Percentiles rank a stretch among this genome's conserved stretches.
These are phyloP conservation scores for Sphaerodactylus townsendi DNA, from an alignment of 2,113 vertebrate species.

Conservation along the genomic window DNA sequence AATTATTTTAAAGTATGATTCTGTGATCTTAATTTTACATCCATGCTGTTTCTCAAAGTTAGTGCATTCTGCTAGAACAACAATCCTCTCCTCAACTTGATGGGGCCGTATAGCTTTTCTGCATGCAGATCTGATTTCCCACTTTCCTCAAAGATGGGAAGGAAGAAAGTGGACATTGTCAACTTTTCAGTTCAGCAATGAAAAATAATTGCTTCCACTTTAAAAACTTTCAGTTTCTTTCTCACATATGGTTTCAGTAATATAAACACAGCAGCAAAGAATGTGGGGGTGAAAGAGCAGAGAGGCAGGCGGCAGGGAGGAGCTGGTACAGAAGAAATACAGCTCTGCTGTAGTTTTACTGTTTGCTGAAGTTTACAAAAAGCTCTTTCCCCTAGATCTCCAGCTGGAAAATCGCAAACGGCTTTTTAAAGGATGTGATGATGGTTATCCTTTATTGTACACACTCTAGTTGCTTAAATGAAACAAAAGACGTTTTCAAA, in stretches of 20 bases:
- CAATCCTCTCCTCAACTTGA: constrained; percentile 59
- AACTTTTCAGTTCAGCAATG: constrained; percentile 69
- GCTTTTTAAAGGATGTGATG: background rate
- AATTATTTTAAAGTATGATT: constrained; percentile 27
- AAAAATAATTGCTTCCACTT: constrained; percentile 70
- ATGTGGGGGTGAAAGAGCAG: constrained; percentile 58
- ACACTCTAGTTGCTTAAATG: background rate
- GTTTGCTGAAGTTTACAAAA: constrained; percentile 33
- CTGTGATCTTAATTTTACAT: constrained; percentile 31
- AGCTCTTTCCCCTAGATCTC: constrained; percentile 46
- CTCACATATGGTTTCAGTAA: constrained; percentile 75
- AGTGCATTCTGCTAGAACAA: constrained; percentile 62
- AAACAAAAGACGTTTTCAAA: background rate
- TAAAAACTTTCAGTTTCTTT: constrained; percentile 69
- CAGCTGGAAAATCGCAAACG: constrained; percentile 51
- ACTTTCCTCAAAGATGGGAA: constrained; percentile 42
- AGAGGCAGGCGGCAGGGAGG: background rate
- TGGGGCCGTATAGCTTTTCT: constrained; percentile 62
- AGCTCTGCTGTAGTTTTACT: constrained; percentile 29
- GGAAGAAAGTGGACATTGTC: constrained; percentile 61
- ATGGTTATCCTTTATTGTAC: background rate
- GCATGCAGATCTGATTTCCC: constrained; percentile 65
- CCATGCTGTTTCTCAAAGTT: constrained; percentile 34
- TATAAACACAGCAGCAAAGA: constrained; percentile 76
- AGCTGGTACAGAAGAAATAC: constrained; percentile 44